These are phyloP conservation scores for Cheilosia vulpina DNA, from an alignment of 2,888 invertebrate species.

Conservation along the genomic window DNA sequence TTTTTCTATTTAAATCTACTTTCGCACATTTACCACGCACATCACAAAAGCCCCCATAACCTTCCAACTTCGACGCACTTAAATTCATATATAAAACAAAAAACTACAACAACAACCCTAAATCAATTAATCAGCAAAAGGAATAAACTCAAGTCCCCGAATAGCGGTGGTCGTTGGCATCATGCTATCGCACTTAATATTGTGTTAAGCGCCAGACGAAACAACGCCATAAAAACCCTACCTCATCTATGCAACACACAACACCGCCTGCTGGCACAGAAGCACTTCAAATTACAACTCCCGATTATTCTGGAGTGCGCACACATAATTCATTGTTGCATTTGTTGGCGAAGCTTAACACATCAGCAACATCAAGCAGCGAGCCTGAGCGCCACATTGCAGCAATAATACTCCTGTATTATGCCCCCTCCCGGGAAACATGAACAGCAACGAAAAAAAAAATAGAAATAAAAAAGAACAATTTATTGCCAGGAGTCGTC, in stretches of 20 bases:
- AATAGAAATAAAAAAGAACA: constrained; percentile 15
- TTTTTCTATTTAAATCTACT: no score
- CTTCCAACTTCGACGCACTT: constrained; percentile 11
- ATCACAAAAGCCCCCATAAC: no score
- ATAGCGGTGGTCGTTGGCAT: not conserved
- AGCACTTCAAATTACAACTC: constrained; percentile 64
- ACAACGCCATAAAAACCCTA: constrained; percentile 30
- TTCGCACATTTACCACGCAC: no score
- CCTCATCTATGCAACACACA: not conserved
- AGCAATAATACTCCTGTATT: constrained; percentile 4
- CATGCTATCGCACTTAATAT: constrained; percentile 48
- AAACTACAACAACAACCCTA: not conserved
- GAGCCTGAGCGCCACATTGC: constrained; percentile 19
- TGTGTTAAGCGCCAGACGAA: constrained; percentile 63
- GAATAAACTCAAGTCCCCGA: constrained; percentile 46
- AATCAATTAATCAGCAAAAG: constrained; percentile 60
- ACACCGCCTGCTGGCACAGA: constrained; percentile 4
- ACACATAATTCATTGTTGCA: constrained; percentile 72
- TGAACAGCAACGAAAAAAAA: not conserved
- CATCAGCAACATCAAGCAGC: constrained; percentile 50
- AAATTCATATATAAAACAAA: constrained; percentile 18
- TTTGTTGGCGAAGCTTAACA: constrained; percentile 67
- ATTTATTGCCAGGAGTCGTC: constrained; percentile 57
- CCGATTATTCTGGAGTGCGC: constrained; percentile 63
- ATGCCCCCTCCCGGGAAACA: constrained; percentile 26